A percentile compares a stretch with the other conserved stretches of the same genome.
Evolutionary conservation across 2,888 invertebrate genomes (phyloP).

Genomic region (Ligdia adustata): DNA sequence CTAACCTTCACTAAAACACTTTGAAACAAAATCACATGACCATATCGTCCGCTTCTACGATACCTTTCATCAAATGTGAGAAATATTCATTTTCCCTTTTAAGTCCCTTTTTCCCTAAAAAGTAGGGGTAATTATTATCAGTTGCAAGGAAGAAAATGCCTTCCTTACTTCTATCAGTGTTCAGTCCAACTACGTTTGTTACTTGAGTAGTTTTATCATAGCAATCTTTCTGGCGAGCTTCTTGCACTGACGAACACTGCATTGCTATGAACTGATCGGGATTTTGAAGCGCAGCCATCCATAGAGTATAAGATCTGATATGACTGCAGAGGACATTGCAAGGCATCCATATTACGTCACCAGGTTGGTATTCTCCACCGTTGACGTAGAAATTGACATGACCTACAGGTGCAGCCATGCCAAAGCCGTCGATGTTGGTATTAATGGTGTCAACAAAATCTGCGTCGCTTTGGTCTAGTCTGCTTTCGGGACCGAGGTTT

Average conservation of each 20-base stretch:
- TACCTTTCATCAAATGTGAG: slow-evolving; percentile 34
- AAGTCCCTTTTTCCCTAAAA: slow-evolving; percentile 60
- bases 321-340: slow-evolving; percentile 56
- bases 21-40: slow-evolving; percentile 19
- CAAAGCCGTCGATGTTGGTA: slow-evolving; percentile 67
- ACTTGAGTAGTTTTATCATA: slow-evolving; percentile 48
- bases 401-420: slow-evolving; percentile 65
- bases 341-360: slow-evolving; percentile 46
- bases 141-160: slow-evolving; percentile 58
- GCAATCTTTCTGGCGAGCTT: slow-evolving; percentile 52
- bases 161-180: slow-evolving; percentile 43
- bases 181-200: slow-evolving; percentile 50
- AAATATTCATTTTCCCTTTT: slow-evolving; percentile 54
- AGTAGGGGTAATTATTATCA: slow-evolving; percentile 55
- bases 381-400: slow-evolving; percentile 70
- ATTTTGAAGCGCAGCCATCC: slow-evolving; percentile 52
- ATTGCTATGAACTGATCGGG: slow-evolving; percentile 53
- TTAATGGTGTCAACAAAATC: slow-evolving; percentile 62
- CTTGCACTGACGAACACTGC: slow-evolving; percentile 54
- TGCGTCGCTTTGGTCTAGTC: slow-evolving; percentile 61
- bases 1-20: no score
- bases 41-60: slow-evolving; percentile 27
- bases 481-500: slow-evolving; percentile 56
- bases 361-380: slow-evolving; percentile 65
- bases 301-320: slow-evolving; percentile 45